A percentile compares a stretch with the other conserved stretches of the same genome.
Evolutionary conservation across 2,888 invertebrate genomes (phyloP).

Genomic region (Fabriciana adippe): DNA sequence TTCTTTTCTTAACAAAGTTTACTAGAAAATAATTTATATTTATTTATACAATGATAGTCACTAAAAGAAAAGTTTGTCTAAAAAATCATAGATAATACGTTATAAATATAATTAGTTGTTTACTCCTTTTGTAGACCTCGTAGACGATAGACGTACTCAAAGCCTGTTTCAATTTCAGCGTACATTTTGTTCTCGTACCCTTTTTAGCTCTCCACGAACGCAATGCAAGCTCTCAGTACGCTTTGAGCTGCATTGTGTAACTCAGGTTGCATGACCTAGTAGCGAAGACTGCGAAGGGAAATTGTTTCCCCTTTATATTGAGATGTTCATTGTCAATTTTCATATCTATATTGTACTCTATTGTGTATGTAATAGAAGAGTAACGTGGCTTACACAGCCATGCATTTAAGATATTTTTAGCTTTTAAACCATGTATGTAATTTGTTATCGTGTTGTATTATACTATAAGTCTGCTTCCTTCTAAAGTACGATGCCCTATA

Average conservation of each 20-base stretch:
- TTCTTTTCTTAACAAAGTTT: too few relatives aligned
- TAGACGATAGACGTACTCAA: constrained; percentile 15
- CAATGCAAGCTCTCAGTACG: constrained; percentile 29
- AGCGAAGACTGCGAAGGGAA: constrained; percentile 27
- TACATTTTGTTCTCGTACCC: constrained; percentile 35
- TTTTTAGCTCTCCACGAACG: constrained; percentile 38
- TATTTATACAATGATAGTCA: too few relatives aligned
- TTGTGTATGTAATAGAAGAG: background rate
- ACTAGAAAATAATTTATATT: too few relatives aligned
- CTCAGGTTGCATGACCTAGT: constrained; percentile 32
- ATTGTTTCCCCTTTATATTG: constrained; percentile 19
- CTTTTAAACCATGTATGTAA: too few relatives aligned
- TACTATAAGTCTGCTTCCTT: too few relatives aligned
- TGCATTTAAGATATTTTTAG: too few relatives aligned
- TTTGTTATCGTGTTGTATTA: too few relatives aligned
- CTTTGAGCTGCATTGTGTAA: constrained; percentile 29
- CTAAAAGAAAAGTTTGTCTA: too few relatives aligned
- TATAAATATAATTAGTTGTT: constrained; percentile 15
- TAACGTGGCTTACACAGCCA: too few relatives aligned
- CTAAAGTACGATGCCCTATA: too few relatives aligned
- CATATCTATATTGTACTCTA: constrained; percentile 8
- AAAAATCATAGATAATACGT: too few relatives aligned
- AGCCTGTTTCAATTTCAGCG: constrained; percentile 26
- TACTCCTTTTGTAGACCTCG: constrained; percentile 1
- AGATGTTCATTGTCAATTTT: constrained; percentile 5